These are phyloP conservation scores for Zeus faber DNA, from an alignment of 2,113 vertebrate species.

Conservation along the genomic window DNA sequence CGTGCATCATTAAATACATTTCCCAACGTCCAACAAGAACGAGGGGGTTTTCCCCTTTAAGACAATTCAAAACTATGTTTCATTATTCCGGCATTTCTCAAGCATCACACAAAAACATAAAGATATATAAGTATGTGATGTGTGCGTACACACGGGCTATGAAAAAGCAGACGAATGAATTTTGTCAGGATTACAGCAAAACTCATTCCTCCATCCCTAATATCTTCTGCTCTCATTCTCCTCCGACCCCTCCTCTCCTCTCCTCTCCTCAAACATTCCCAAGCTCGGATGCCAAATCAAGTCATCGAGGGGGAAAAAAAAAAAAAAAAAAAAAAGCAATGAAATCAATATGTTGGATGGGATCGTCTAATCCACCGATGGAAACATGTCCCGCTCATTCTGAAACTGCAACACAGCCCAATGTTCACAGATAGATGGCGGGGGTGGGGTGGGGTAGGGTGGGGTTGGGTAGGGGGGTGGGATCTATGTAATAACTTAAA, in stretches of 20 bases:
- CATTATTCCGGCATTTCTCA: constrained; percentile 25
- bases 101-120: constrained; percentile 41
- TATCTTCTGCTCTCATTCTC: constrained; percentile 13
- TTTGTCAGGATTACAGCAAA: constrained; percentile 59
- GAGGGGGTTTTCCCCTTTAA: constrained; percentile 12
- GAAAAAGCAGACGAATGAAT: constrained; percentile 62
- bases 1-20: constrained; percentile 43
- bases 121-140: constrained; percentile 29
- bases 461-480: neutral
- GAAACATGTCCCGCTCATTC: constrained; percentile 69
- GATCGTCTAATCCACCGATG: constrained; percentile 52
- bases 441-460: constrained; percentile 34
- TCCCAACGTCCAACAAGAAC: constrained; percentile 42
- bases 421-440: constrained; percentile 62
- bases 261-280: constrained; percentile 32
- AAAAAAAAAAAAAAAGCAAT: neutral
- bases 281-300: constrained; percentile 58
- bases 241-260: constrained; percentile 30
- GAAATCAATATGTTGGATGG: constrained; percentile 61
- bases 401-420: constrained; percentile 69
- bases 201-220: constrained; percentile 52
- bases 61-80: neutral
- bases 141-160: constrained; percentile 29
- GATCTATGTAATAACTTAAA: constrained; percentile 29
- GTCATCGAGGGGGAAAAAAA: too few relatives aligned